These are phyloP conservation scores for Emys orbicularis DNA, from an alignment of 2,797 vertebrate genomes.

Conservation along the genomic window DNA sequence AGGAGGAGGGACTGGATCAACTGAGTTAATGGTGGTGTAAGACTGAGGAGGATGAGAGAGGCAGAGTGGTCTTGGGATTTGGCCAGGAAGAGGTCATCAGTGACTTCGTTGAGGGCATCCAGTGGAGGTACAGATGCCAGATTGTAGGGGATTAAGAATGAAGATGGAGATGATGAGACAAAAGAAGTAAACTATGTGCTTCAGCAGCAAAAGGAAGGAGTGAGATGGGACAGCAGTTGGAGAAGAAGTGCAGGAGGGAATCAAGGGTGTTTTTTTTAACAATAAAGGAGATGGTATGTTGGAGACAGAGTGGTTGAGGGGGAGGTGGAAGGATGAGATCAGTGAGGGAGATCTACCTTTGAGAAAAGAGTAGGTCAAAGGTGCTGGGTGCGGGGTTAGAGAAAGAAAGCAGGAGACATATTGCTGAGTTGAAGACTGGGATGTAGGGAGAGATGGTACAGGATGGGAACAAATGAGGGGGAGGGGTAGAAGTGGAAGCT, in stretches of 20 bases:
- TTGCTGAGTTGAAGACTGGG: neutral
- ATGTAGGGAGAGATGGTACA: neutral
- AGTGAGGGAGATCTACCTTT: neutral
- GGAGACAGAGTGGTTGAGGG: neutral
- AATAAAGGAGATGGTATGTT: neutral
- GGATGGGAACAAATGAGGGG: neutral
- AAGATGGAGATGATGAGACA: neutral
- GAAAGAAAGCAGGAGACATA: neutral
- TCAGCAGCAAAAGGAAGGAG: neutral
- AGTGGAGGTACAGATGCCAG: neutral
- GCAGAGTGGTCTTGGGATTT: neutral
- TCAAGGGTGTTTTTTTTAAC: neutral
- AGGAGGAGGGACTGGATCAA: neutral
- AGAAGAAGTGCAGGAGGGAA: neutral
- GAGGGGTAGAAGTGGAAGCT: neutral
- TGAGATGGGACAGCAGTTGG: neutral
- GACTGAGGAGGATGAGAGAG: neutral
- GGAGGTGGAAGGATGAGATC: neutral
- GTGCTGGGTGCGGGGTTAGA: neutral
- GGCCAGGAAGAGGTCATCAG: neutral
- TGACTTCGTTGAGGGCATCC: neutral
- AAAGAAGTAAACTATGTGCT: neutral
- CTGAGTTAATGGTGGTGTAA: neutral
- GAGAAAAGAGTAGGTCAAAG: neutral
- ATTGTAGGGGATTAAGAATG: neutral